phyloP scores from a whole-genome alignment of 53 echinoderm and acorn worm species.

The Luidia sarsii region DNA sequence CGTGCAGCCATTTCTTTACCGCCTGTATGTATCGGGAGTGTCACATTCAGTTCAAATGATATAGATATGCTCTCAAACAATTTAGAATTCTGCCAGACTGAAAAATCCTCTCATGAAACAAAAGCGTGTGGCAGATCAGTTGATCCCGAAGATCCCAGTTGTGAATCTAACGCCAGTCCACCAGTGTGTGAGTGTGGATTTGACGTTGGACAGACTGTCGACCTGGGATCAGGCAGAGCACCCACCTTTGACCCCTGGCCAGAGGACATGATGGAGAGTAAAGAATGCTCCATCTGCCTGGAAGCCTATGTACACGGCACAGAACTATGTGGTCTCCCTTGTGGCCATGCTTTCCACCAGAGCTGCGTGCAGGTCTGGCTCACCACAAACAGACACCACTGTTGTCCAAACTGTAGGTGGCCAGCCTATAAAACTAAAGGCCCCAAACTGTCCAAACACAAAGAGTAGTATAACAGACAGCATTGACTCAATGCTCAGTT shows the following conservation, averaged over 20 bases:
- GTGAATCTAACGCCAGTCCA: no score
- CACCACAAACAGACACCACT: constrained; percentile 68
- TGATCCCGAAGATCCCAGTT: no score
- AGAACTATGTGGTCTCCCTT: constrained; percentile 85
- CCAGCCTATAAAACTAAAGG: constrained; percentile 89
- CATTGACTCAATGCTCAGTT: not conserved
- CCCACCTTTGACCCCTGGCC: constrained; percentile 68
- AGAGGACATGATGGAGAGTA: constrained; percentile 63
- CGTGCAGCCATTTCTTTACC: not conserved
- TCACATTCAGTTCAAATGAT: not conserved
- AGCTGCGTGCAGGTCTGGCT: constrained; percentile 81
- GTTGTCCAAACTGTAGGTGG: constrained; percentile 93
- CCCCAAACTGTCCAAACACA: constrained; percentile 78
- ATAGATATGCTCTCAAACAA: not conserved
- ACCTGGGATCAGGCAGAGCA: not conserved
- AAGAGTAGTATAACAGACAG: constrained; percentile 70
- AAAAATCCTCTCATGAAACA: not conserved
- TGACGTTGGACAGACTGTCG: not conserved
- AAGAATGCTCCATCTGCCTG: constrained; percentile 87
- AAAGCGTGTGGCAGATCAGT: not conserved
- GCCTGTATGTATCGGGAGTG: constrained; percentile 25
- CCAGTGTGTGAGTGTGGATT: constrained; percentile 23
- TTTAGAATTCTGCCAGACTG: not conserved
- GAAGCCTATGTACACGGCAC: constrained; percentile 68
- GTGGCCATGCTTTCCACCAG: constrained; percentile 89